Base-by-base conservation (phyloP, 2,797 vertebrate genomes). In the Notolabrus celidotus region DNA sequence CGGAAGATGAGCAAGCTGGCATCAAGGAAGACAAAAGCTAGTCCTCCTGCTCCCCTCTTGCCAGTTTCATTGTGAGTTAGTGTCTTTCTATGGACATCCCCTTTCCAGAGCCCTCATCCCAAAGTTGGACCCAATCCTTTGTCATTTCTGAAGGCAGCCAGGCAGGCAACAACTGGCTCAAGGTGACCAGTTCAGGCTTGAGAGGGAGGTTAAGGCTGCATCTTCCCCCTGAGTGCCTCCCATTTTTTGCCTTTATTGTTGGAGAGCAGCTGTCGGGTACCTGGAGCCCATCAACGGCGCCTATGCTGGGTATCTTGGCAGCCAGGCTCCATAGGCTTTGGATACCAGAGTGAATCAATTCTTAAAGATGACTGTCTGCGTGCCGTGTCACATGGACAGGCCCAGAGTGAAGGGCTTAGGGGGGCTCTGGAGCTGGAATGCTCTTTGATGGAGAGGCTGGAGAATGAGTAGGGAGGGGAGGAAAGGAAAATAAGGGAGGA, bases 301-400 rank as follows among this genome's bases (percentile, higher is more conserved):
- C 90, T 93, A 90, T 92, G 90, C 87, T 72, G 87, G 86, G 86
- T 87, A 92, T 94, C 94, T 93, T 94, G 94, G 94, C 94, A 94
- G 90, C 74, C 76, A 46, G 71, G 79, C 88, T 90, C 87, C 84
- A 87, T 89, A 80, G 90, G 92, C 92, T 94, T 93, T 87, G 86
- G 90, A 93, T 92, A 92, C 92, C 90, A 90, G 89, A 90, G 92
- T 90, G 89, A 93, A 93, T 93, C 92, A 92, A 90, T 93, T 93
- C 94, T 94, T 94, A 91, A 94, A 93, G 92, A 96, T 93, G 95
- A 95, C 93, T 92, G 90, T 90, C 79, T 92, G 80, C 67, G 46
- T 84, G 85, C 86, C 65, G 79, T 87, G 91, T 89, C 88, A 91
- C 85, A 90, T 86, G 82, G 86, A 83, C 85, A 56, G 81, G 84